Base-by-base conservation (phyloP, 2,113 vertebrate species). In the Oxyruncus cristatus region DNA sequence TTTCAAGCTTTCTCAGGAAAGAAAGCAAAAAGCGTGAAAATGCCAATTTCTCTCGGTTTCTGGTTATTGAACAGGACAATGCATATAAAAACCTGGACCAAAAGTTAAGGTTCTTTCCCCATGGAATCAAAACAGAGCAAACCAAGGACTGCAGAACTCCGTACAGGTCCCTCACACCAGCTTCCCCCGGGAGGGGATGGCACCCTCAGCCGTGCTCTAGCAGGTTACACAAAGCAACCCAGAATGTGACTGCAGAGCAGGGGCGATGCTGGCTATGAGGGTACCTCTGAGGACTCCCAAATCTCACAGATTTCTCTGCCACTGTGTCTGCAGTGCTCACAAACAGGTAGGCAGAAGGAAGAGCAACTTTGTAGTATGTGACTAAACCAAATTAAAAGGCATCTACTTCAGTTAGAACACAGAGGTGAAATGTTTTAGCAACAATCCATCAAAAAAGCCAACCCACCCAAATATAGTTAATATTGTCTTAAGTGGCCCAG, bases 261-360 rank as follows among this genome's bases (percentile, higher is more conserved):
- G 11, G 11, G 13, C 8, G 9, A 0, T 0, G 0, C 8, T 39
- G 30, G 8, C 12, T 23, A 1, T 5, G 30, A 20, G 5, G 65
- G 12, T 9, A 14, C 6, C 14, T 52, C 37, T 30, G 37, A 30
- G 39, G 12, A 15, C 24, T 53, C 16, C 8, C 33, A 12, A 13
- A 11, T 30, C 12, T 33, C 46, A 11, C 0, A 0, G 17, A 4
- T 24, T 14, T 12, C 30, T 37, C 16, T 24, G 39, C 11, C n/a
- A 12, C 41, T 37, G 16, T 3, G 19, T 28, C 82, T 33, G 30
- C 42, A 17, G 14, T 53, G 7, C 5, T 46, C 46, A 37, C 26
- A 27, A 19, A 39, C 4, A 49, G 14, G 9, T 24, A 77, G 33
- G 55, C 30, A 74, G 41, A 80, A 59, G 12, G 28, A 50, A 41